phyloP scores from a whole-genome alignment of 2,797 vertebrate species.

The Rhincodon typus region DNA sequence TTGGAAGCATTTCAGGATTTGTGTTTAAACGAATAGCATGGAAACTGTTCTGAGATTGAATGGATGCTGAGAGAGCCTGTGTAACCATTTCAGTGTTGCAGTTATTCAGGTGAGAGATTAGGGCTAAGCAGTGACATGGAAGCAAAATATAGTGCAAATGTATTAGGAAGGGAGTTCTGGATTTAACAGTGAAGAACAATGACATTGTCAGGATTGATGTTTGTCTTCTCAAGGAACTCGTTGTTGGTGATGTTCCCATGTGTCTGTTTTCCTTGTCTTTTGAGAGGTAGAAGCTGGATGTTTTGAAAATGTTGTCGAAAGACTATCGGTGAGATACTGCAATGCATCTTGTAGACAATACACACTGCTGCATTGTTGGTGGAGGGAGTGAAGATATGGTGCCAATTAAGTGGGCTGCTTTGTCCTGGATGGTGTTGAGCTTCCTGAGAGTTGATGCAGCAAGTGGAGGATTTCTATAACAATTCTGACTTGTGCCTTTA shows the following conservation, averaged over 20 bases:
- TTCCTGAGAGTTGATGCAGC: background rate
- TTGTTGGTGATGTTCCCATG: background rate
- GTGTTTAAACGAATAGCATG: background rate
- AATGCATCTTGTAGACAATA: background rate
- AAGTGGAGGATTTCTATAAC: background rate
- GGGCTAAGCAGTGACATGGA: background rate
- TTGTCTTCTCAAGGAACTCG: too few relatives aligned
- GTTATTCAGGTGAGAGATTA: background rate
- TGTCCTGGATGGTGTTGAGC: background rate
- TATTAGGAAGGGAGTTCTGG: background rate
- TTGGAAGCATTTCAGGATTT: background rate
- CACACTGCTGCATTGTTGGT: background rate
- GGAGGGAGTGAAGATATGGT: background rate
- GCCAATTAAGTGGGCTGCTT: background rate
- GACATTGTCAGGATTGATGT: background rate
- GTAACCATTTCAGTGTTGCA: background rate
- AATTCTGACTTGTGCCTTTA: background rate
- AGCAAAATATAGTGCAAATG: background rate
- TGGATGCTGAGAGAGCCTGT: background rate
- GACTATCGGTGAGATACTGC: background rate
- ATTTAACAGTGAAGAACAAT: background rate
- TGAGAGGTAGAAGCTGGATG: background rate
- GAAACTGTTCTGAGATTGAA: background rate
- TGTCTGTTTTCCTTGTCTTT: background rate
- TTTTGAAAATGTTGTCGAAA: background rate